Evolutionary conservation across 1,140 invertebrate species (phyloP), one percentile per base, ranked within the genome.

Genomic region (Penaeus vannamei): DNA sequence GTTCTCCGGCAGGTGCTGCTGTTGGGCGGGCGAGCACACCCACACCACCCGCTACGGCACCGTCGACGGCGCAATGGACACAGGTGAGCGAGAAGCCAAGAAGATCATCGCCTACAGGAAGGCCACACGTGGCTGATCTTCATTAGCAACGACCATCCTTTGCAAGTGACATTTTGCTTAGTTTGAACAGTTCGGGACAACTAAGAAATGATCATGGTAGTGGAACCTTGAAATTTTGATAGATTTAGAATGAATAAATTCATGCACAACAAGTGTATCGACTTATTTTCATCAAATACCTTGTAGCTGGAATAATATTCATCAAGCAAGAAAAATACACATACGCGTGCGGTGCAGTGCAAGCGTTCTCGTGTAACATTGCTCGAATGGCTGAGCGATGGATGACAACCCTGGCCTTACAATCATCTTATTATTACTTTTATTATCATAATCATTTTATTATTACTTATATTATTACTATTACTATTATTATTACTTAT

Each of bases 1-100:
- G 2, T 32, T 32, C 12, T 36, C 17, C 42, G 19, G 0, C 72
- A 76, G 72, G 26, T 76, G 4, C 8, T 76, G 19, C 42, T 76
- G 53, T 26, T 69, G 72, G 72, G 72, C 72, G 4, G 72, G 72
- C 12, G 72, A 76, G 72, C 72, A 76, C 26, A 76, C 72, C 7
- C 29, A 76, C 1, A 76, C 29, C 19, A 36, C 29, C 22, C 23
- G 72, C 29, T 76, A 76, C 26, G 72, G 72, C 20, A 76, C 72
- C 7, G 72, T 76, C 19, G 72, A 76, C 26, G 72, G 72, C n/a
- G 72, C 72, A 7, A 76, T 76, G 72, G 19, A 29, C 29, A 76
- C 14, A 20, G 72, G 72, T 1, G 72, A 76, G 26, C 29, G 72
- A 76, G 72, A 76, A 22, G 72, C 72, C 8, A n/a, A 8, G 17